These are phyloP conservation scores for Drosophila antonietae DNA, from an alignment of 2,888 invertebrate genomes.

Conservation along the genomic window DNA sequence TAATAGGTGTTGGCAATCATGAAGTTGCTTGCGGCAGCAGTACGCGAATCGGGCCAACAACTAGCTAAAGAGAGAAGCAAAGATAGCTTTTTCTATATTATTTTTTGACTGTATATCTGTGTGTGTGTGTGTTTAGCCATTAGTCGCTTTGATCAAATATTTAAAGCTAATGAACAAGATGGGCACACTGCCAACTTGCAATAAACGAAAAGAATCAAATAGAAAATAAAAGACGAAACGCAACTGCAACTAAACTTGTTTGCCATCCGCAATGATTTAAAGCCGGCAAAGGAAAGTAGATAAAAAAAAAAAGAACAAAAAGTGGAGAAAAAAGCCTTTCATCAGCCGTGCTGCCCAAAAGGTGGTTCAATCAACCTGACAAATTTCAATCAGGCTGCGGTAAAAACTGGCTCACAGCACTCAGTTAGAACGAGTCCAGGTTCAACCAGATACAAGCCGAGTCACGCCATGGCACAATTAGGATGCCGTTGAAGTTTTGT, in stretches of 20 bases:
- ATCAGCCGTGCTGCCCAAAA: slow-evolving; percentile 32
- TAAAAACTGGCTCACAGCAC: slow-evolving; percentile 47
- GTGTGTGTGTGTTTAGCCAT: slow-evolving; percentile 50
- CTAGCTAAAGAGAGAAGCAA: slow-evolving; percentile 18
- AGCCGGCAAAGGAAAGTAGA: slow-evolving; percentile 27
- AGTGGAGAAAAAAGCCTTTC: slow-evolving; percentile 24
- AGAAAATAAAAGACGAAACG: slow-evolving; percentile 14
- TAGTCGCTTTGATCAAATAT: slow-evolving; percentile 77
- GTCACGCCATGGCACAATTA: slow-evolving; percentile 71
- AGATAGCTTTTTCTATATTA: slow-evolving; percentile 27
- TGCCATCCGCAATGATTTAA: slow-evolving; percentile 61
- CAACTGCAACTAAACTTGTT: slow-evolving; percentile 48
- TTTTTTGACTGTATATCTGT: slow-evolving; percentile 16
- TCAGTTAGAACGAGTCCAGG: slow-evolving; percentile 12
- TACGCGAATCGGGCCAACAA: slow-evolving; percentile 45
- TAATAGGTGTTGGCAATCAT: slow-evolving; percentile 75
- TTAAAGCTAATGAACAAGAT: slow-evolving; percentile 74
- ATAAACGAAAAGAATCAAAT: slow-evolving; percentile 40
- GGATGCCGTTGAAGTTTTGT: slow-evolving; percentile 76
- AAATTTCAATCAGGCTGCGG: slow-evolving; percentile 75
- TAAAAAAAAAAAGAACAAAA: not conserved
- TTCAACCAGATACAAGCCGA: slow-evolving; percentile 25
- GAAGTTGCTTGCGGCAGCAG: slow-evolving; percentile 55
- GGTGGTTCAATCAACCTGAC: slow-evolving; percentile 76
- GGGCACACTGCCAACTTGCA: slow-evolving; percentile 48